These are phyloP conservation scores for Melinaea marsaeus DNA, from an alignment of 2,888 invertebrate genomes.

Conservation along the genomic window DNA sequence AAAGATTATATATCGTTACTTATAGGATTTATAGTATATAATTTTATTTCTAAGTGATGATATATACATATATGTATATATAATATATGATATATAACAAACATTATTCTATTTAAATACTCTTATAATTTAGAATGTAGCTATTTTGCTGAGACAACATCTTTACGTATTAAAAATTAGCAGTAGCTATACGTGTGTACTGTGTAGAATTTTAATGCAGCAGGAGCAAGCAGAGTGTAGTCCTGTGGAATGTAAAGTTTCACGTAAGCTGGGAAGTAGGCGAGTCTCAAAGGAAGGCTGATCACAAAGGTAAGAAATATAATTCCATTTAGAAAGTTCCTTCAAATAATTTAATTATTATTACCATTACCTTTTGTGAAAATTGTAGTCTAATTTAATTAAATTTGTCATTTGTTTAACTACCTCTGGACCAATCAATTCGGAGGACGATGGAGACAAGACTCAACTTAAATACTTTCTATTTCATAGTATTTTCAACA, in stretches of 20 bases:
- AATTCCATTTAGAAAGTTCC: not conserved
- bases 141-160: too few species aligned
- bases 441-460: too few species aligned
- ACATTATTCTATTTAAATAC: not conserved
- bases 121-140: slow-evolving; percentile 34
- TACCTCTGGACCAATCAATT: too few species aligned
- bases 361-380: not conserved
- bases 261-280: slow-evolving; percentile 10
- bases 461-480: too few species aligned
- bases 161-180: too few species aligned
- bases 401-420: too few species aligned
- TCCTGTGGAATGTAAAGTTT: slow-evolving; percentile 20
- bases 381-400: too few species aligned
- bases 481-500: too few species aligned
- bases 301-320: slow-evolving; percentile 8
- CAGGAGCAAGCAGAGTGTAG: slow-evolving; percentile 21
- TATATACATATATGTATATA: slow-evolving; percentile 24
- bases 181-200: too few species aligned
- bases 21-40: not conserved
- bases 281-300: slow-evolving; percentile 19
- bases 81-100: too few species aligned
- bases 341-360: not conserved
- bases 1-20: not conserved
- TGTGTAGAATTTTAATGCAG: not conserved
- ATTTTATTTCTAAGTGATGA: too few species aligned